phyloP scores from a whole-genome alignment of 2,113 vertebrate genomes.

The Etia nguti region DNA sequence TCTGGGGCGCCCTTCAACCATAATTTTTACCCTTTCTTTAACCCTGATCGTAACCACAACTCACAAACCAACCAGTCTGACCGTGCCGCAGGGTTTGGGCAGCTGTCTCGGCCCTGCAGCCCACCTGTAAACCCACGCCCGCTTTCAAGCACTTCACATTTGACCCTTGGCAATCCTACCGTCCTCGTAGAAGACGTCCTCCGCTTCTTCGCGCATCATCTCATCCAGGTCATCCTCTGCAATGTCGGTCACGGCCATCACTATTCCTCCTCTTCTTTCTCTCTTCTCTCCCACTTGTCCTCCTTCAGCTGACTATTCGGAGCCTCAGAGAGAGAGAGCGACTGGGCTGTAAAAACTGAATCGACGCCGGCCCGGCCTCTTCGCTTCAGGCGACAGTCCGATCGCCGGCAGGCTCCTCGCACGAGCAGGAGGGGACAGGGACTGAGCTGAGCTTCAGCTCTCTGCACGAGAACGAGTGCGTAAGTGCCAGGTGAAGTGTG shows the following conservation, averaged over 20 bases:
- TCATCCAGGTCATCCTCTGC: slow-evolving; percentile 63
- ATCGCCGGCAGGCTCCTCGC: slow-evolving; percentile 32
- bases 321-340: background rate
- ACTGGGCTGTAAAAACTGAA: slow-evolving; percentile 44
- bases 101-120: background rate
- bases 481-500: slow-evolving; percentile 31
- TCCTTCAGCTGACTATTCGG: background rate
- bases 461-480: background rate
- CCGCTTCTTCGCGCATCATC: slow-evolving; percentile 69
- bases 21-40: background rate
- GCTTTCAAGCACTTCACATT: background rate
- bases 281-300: background rate
- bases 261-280: slow-evolving; percentile 13
- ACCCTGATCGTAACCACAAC: slow-evolving; percentile 4
- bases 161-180: slow-evolving; percentile 60
- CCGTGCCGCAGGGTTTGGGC: background rate
- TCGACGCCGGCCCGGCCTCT: slow-evolving; percentile 35
- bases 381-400: slow-evolving; percentile 37
- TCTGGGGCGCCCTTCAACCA: background rate
- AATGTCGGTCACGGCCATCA: slow-evolving; percentile 61
- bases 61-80: background rate
- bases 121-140: slow-evolving; percentile 14
- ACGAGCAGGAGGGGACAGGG: slow-evolving; percentile 29
- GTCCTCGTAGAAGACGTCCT: slow-evolving; percentile 70
- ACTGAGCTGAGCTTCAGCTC: slow-evolving; percentile 47